Evolutionary conservation across 2,113 vertebrate genomes (phyloP), one percentile per base, ranked within the genome.

Genomic region (Tapirus terrestris): DNA sequence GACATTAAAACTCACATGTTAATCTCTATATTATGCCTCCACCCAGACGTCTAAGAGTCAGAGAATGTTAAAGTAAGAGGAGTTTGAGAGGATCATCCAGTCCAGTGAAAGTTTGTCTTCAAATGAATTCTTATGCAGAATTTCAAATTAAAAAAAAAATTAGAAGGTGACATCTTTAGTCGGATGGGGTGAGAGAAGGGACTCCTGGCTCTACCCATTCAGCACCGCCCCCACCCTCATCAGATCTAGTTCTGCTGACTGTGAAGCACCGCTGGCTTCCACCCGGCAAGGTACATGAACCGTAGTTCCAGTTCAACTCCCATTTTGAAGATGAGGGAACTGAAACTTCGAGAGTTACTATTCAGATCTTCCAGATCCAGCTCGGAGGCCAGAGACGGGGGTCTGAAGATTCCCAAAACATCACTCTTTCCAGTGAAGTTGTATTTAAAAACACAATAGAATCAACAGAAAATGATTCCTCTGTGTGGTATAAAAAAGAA

Each of bases 371-470:
- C 10, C 29, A 68, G 18, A 39, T 16, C 68, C 39, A 39, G 29
- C 23, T 56, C 48, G 8, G 48, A 88, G 39, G 79, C 27, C 31
- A 63, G 17, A 75, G n/a, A 20, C 36, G 43, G 8, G 36, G 48
- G 11, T 86, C 17, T 39, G 21, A 82, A 73, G 56, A 88, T 25
- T 81, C 25, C 75, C 23, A 1, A 82, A 45, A 53, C n/a, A 27
- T 29, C 23, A 39, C 6, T 93, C 31, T 63, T 80, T 65, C 36
- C 51, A 70, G 8, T 45, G 48, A 92, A 39, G 36, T 2, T 63
- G 17, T 76, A 39, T 75, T 91, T 76, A 82, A 95, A 85, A 75
- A 17, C 70, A 80, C 29, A 67, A 68, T 6, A 63, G 53, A 87
- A 88, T 0, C 16, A 11, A 53, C n/a, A 56, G 61, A 87, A 77